Conservation (phyloP, 2,888 invertebrate species). For the Petrolisthes cinctipes region DNA sequence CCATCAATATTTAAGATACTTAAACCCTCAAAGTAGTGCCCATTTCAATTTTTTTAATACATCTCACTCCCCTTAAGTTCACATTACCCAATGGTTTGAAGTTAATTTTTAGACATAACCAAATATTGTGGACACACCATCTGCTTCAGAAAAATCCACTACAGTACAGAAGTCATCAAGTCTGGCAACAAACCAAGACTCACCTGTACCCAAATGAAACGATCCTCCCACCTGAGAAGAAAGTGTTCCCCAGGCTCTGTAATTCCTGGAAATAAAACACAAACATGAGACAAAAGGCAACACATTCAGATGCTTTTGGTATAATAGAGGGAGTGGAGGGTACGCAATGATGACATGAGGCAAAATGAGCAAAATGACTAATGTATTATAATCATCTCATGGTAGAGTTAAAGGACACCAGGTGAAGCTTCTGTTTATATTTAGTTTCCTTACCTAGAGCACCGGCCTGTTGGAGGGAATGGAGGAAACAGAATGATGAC, state of each 20-base stretch:
- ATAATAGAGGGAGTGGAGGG: neutral
- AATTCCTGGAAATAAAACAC: slow-evolving; percentile 68
- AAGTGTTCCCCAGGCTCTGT: slow-evolving; percentile 70
- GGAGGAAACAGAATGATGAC: neutral
- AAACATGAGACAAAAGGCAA: neutral
- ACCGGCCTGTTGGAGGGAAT: neutral
- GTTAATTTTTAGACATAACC: too few species aligned
- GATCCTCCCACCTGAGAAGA: slow-evolving; percentile 72
- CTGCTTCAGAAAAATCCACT: too few species aligned
- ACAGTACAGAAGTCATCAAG: too few species aligned
- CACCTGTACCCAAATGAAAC: slow-evolving; percentile 71
- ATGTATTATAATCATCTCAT: too few species aligned
- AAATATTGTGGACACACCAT: too few species aligned
- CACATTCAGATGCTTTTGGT: neutral
- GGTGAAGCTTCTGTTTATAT: too few species aligned
- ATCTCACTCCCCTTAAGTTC: too few species aligned
- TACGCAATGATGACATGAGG: neutral
- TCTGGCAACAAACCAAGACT: neutral
- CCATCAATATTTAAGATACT: neutral
- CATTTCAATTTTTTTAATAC: neutral
- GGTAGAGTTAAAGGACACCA: too few species aligned
- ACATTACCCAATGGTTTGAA: too few species aligned
- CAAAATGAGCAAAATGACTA: neutral
- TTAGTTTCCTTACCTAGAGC: neutral
- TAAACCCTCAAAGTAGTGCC: neutral